These are phyloP conservation scores for Harpagifer antarcticus DNA, from an alignment of 2,797 vertebrate genomes.

Conservation along the genomic window DNA sequence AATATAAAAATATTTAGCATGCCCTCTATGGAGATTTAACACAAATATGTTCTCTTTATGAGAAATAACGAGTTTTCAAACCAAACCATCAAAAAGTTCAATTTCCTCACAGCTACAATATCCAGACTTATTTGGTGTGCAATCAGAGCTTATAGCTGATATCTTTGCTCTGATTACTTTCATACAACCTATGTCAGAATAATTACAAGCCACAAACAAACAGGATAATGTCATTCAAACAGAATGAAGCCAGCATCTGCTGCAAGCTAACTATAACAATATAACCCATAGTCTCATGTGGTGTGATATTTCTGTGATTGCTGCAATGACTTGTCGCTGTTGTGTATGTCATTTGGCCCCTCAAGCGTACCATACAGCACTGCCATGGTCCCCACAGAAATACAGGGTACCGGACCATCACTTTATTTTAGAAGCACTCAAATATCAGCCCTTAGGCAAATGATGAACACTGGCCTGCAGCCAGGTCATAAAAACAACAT, in stretches of 20 bases:
- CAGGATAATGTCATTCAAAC: conserved; percentile 41
- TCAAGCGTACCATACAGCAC: conserved; percentile 37
- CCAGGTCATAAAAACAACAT: conserved; percentile 49
- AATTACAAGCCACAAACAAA: conserved; percentile 39
- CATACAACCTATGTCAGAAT: conserved; percentile 14
- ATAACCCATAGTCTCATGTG: conserved; percentile 38
- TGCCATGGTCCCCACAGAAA: conserved; percentile 52
- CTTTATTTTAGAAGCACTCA: conserved; percentile 53
- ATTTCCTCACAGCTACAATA: conserved; percentile 3
- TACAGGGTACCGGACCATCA: conserved; percentile 21
- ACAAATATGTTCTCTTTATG: not conserved
- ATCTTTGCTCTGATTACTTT: conserved; percentile 7
- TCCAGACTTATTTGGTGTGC: not conserved
- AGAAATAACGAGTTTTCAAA: not conserved
- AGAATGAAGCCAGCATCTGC: conserved; percentile 35
- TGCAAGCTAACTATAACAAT: conserved; percentile 43
- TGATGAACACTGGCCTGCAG: conserved; percentile 38
- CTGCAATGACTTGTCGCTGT: conserved; percentile 60
- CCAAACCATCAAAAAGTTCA: not conserved
- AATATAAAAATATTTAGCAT: conserved; percentile 11
- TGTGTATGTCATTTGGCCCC: conserved; percentile 42
- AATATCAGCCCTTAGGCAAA: conserved; percentile 33
- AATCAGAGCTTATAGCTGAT: not conserved
- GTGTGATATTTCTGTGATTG: conserved; percentile 63
- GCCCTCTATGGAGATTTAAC: not conserved